These are phyloP conservation scores for Congeria kusceri DNA, from an alignment of 2,888 invertebrate genomes.

Conservation along the genomic window DNA sequence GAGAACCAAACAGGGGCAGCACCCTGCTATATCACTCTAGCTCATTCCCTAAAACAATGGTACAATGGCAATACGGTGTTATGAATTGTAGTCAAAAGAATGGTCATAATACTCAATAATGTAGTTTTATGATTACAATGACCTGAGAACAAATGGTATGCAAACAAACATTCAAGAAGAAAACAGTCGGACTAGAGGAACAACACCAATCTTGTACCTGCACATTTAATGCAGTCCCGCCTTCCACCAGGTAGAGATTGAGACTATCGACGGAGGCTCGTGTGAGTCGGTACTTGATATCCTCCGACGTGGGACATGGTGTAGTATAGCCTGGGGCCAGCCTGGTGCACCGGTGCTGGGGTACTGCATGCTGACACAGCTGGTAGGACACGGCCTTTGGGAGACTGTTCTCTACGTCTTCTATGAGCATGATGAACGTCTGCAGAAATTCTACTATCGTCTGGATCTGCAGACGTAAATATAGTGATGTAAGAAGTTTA, in stretches of 20 bases:
- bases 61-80: too few species aligned
- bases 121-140: too few species aligned
- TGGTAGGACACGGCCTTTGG: conserved; percentile 91
- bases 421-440: conserved; percentile 93
- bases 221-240: conserved; percentile 93
- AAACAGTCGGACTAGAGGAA: too few species aligned
- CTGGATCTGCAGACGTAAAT: conserved; percentile 87
- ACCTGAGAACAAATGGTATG: too few species aligned
- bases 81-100: too few species aligned
- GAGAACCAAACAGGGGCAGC: too few species aligned
- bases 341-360: conserved; percentile 88
- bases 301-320: conserved; percentile 92
- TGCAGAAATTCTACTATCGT: conserved; percentile 95
- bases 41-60: too few species aligned
- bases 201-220: conserved; percentile 87
- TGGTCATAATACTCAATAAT: too few species aligned
- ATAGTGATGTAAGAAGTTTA: too few species aligned
- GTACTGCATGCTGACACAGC: conserved; percentile 86
- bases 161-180: too few species aligned
- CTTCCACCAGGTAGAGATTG: conserved; percentile 96
- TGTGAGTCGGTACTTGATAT: conserved; percentile 97
- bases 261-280: conserved; percentile 87
- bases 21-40: too few species aligned
- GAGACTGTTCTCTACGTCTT: conserved; percentile 95
- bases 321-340: conserved; percentile 86